These are phyloP conservation scores for Drosophila nigrodunni DNA, from an alignment of 1,140 invertebrate species.

Conservation along the genomic window DNA sequence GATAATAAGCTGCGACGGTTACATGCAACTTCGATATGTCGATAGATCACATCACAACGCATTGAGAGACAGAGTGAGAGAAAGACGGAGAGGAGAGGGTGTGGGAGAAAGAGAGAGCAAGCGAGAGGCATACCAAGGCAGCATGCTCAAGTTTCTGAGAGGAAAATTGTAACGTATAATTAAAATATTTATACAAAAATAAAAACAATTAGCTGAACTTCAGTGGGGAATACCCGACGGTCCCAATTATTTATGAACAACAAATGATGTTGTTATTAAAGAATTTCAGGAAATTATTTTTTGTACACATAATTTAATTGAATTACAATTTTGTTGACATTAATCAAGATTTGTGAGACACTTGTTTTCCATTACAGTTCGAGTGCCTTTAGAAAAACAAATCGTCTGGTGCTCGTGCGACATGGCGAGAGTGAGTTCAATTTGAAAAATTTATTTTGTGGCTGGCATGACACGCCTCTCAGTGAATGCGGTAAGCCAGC, in stretches of 20 bases:
- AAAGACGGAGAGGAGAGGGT: too few species aligned
- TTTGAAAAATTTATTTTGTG: slow-evolving; percentile 89
- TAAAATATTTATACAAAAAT: slow-evolving; percentile 6
- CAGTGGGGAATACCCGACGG: too few species aligned
- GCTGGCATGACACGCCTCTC: slow-evolving; percentile 88
- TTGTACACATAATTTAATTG: not conserved
- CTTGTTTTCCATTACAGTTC: slow-evolving; percentile 39
- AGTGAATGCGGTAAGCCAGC: slow-evolving; percentile 85
- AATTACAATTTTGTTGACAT: slow-evolving; percentile 10
- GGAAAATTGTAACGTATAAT: slow-evolving; percentile 65
- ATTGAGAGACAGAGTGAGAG: not conserved
- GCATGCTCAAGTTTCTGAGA: slow-evolving; percentile 51
- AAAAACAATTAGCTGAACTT: too few species aligned
- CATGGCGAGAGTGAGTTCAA: slow-evolving; percentile 93
- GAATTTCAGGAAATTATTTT: not conserved
- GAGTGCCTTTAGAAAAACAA: slow-evolving; percentile 58
- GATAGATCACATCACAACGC: slow-evolving; percentile 1
- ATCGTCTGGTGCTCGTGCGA: slow-evolving; percentile 87
- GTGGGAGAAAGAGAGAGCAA: too few species aligned
- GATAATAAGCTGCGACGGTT: not conserved
- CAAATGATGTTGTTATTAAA: too few species aligned
- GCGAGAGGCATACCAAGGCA: not conserved
- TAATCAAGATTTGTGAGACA: not conserved
- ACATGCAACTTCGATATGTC: not conserved
- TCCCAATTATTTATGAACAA: too few species aligned